phyloP scores from a whole-genome alignment of 2,888 invertebrate species.

The Lepidonotus clava region DNA sequence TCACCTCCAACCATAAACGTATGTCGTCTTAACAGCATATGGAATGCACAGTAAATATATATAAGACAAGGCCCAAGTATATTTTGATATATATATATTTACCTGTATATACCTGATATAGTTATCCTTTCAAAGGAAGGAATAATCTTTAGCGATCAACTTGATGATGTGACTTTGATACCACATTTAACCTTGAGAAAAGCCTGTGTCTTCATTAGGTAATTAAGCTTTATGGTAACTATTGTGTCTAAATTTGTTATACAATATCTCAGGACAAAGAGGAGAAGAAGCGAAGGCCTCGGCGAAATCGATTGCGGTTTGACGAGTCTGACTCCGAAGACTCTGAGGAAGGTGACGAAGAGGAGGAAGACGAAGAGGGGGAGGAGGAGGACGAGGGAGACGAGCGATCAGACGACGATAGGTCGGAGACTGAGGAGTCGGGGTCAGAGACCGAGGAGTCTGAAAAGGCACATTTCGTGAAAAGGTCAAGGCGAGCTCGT shows the following conservation, averaged over 20 bases:
- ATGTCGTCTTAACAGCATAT: too few relatives aligned
- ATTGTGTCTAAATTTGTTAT: background rate
- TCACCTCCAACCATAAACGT: too few relatives aligned
- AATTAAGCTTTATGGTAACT: background rate
- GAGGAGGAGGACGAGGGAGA: conserved; percentile 57
- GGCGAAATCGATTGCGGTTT: background rate
- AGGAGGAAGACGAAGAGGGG: conserved; percentile 85
- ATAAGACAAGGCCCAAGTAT: too few relatives aligned
- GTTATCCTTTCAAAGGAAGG: too few relatives aligned
- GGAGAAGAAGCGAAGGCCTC: conserved; percentile 13
- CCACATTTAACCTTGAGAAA: too few relatives aligned
- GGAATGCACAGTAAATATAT: too few relatives aligned
- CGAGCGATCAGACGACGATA: conserved; percentile 77
- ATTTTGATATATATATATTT: too few relatives aligned
- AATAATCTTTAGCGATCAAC: too few relatives aligned
- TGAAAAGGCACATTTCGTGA: conserved; percentile 65
- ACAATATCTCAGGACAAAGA: conserved; percentile 41
- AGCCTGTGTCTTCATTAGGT: too few relatives aligned
- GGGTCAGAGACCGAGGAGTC: conserved; percentile 46
- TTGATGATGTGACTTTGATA: too few relatives aligned
- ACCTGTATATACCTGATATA: too few relatives aligned
- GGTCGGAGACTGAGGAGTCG: conserved; percentile 60
- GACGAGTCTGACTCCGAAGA: conserved; percentile 16
- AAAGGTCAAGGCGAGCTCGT: conserved; percentile 87
- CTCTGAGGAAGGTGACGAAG: conserved; percentile 71